Evolutionary conservation across 2,797 vertebrate species (phyloP).

Genomic region (Pygocentrus nattereri): DNA sequence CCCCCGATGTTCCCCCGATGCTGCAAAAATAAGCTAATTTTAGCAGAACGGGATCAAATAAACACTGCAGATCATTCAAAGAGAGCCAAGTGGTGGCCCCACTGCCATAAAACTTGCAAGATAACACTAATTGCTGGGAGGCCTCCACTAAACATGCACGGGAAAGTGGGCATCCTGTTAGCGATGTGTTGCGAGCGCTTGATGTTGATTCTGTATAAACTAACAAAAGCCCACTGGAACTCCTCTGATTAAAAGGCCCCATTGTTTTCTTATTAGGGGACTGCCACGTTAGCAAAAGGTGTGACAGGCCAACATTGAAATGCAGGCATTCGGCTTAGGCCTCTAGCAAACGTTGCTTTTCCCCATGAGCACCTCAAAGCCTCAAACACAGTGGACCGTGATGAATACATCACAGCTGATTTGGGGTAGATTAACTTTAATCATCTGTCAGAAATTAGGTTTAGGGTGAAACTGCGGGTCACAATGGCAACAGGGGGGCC

Average conservation of each 20-base stretch:
- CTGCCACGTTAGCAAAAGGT: conserved; percentile 71
- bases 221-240: conserved; percentile 62
- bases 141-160: conserved; percentile 45
- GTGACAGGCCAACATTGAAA: conserved; percentile 63
- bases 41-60: too few species aligned
- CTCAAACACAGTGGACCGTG: conserved; percentile 70
- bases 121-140: conserved; percentile 44
- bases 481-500: background rate
- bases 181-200: conserved; percentile 49
- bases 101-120: conserved; percentile 40
- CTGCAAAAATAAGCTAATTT: too few species aligned
- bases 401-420: conserved; percentile 58
- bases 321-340: conserved; percentile 41
- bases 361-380: conserved; percentile 54
- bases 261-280: conserved; percentile 71
- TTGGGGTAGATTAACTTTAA: conserved; percentile 42
- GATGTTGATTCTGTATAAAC: conserved; percentile 70
- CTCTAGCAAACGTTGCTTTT: conserved; percentile 63
- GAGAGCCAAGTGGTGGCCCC: conserved; percentile 2
- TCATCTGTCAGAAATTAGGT: conserved; percentile 38
- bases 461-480: conserved; percentile 22
- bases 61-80: background rate
- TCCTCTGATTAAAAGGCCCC: conserved; percentile 66
- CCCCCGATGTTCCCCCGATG: too few species aligned
- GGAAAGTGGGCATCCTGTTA: conserved; percentile 63